These are phyloP conservation scores for Amphiprion percula DNA, from an alignment of 2,113 vertebrate species.

Conservation along the genomic window DNA sequence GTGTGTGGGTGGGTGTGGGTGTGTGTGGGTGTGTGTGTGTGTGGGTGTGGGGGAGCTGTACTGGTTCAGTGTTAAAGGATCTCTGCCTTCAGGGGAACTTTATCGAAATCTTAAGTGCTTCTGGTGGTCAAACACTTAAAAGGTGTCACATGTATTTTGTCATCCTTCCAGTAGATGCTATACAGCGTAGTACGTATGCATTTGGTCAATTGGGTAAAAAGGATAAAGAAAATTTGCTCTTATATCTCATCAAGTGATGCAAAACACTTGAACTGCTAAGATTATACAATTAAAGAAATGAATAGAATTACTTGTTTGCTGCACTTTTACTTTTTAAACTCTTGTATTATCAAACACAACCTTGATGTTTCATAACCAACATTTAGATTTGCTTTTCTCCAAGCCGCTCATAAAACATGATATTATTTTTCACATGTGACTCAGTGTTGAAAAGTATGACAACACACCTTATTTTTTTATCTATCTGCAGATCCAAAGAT, in stretches of 20 bases:
- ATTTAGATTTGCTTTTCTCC: background rate
- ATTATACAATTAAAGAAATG: no score
- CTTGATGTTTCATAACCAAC: no score
- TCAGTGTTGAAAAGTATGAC: background rate
- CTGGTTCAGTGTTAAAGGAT: conserved; percentile 70
- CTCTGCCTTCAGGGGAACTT: conserved; percentile 69
- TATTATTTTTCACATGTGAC: background rate
- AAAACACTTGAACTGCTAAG: no score
- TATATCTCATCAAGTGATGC: no score
- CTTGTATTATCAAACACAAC: no score
- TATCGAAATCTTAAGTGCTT: conserved; percentile 81
- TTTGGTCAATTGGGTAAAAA: no score
- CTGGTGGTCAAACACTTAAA: conserved; percentile 58
- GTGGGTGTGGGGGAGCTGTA: conserved; percentile 58
- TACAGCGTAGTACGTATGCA: no score
- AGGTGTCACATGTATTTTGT: conserved; percentile 61
- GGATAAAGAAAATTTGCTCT: no score
- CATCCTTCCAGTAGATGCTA: conserved; percentile 41
- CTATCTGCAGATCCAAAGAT: conserved; percentile 3
- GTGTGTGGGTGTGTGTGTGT: conserved; percentile 18
- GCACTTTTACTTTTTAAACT: no score
- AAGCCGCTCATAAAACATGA: background rate
- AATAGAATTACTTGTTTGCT: no score
- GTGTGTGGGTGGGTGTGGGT: background rate
- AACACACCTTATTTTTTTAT: background rate